These are phyloP conservation scores for Phrynocephalus forsythii DNA, from an alignment of 2,797 vertebrate genomes.

Conservation along the genomic window DNA sequence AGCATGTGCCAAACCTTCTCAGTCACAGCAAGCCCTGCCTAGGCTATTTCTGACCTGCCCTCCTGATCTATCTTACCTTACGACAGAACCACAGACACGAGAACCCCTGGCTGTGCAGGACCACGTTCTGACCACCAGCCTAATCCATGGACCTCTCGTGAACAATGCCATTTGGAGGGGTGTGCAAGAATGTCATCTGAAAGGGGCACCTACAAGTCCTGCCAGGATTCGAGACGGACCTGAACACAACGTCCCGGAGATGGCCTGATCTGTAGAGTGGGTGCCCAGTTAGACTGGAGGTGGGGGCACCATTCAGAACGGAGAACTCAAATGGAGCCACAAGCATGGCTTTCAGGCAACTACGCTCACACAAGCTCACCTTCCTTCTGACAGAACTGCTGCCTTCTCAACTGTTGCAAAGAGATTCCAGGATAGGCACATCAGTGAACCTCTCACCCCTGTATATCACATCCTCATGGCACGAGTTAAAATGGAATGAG, in stretches of 20 bases:
- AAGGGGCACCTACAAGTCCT: not conserved
- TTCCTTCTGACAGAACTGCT: not conserved
- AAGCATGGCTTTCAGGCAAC: not conserved
- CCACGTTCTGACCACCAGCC: not conserved
- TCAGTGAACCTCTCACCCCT: too few relatives aligned
- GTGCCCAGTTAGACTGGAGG: not conserved
- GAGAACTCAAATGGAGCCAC: not conserved
- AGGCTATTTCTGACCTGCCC: not conserved
- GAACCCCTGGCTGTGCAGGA: not conserved
- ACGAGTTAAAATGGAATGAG: too few relatives aligned
- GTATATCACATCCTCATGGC: too few relatives aligned
- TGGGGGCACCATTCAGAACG: not conserved
- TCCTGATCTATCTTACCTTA: not conserved
- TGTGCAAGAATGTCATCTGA: too few relatives aligned
- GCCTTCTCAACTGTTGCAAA: too few relatives aligned
- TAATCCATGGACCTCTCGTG: too few relatives aligned
- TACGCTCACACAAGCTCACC: not conserved
- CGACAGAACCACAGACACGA: too few relatives aligned
- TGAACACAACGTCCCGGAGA: not conserved
- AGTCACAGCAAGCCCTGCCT: not conserved
- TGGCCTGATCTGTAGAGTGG: not conserved
- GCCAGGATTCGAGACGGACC: not conserved
- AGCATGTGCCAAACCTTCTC: not conserved
- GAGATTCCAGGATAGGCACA: too few relatives aligned
- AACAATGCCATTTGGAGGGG: too few relatives aligned